Percentiles rank a stretch among this genome's conserved stretches.
Conservation (phyloP, 1,140 invertebrate species). For the Penaeus chinensis region DNA sequence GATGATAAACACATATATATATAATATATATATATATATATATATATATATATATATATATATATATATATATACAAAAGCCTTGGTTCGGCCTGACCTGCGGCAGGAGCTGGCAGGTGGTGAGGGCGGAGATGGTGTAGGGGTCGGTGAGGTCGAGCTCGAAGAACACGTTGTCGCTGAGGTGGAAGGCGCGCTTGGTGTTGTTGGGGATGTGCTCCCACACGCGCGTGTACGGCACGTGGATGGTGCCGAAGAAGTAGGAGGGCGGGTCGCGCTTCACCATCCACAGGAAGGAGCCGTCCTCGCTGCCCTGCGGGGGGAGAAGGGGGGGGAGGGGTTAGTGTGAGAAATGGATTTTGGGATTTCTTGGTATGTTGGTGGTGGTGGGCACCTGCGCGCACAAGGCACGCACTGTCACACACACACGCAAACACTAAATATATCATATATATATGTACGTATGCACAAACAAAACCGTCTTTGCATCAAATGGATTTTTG, state of each 20-base stretch:
- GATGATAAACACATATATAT: neutral
- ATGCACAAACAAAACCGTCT: too few species aligned
- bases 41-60: neutral
- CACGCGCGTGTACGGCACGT: slow-evolving; percentile 74
- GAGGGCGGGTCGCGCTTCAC: slow-evolving; percentile 69
- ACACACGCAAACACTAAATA: too few species aligned
- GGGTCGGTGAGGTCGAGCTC: slow-evolving; percentile 73
- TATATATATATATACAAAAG: too few species aligned
- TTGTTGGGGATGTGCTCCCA: slow-evolving; percentile 73
- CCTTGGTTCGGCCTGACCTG: slow-evolving; percentile 57
- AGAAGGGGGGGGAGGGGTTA: neutral
- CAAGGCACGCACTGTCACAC: too few species aligned
- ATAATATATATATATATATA: slow-evolving; percentile 13
- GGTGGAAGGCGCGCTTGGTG: slow-evolving; percentile 71
- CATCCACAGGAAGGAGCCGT: slow-evolving; percentile 66
- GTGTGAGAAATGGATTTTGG: too few species aligned
- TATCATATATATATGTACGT: too few species aligned
- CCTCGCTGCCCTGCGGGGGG: slow-evolving; percentile 48
- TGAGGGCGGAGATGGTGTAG: slow-evolving; percentile 70
- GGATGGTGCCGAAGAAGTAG: slow-evolving; percentile 75
- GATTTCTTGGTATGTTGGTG: too few species aligned
- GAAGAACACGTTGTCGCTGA: slow-evolving; percentile 71
- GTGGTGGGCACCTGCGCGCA: too few species aligned
- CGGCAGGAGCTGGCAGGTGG: slow-evolving; percentile 72
- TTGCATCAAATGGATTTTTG: too few species aligned